Percentiles rank a stretch among this genome's conserved stretches.
These are phyloP conservation scores for Venusia cambrica DNA, from an alignment of 2,888 invertebrate genomes.

Conservation along the genomic window DNA sequence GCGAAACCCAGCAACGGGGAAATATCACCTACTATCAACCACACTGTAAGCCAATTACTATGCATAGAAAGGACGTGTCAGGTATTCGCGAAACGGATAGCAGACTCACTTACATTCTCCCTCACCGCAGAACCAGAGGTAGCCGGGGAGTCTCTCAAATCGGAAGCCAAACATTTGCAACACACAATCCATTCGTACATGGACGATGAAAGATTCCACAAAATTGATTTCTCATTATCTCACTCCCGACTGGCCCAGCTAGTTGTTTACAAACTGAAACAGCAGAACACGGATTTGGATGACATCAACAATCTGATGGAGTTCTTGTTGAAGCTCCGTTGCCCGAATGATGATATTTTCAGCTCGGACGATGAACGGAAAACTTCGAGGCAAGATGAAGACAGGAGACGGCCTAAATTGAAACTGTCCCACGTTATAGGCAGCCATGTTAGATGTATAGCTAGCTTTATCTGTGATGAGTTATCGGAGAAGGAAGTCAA, in stretches of 20 bases:
- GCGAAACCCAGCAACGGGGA: conserved; percentile 55
- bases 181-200: conserved; percentile 85
- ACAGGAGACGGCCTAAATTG: conserved; percentile 48
- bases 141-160: conserved; percentile 81
- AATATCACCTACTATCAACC: conserved; percentile 43
- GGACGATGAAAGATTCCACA: conserved; percentile 83
- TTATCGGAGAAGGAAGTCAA: conserved; percentile 58
- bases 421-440: conserved; percentile 56
- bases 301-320: conserved; percentile 62
- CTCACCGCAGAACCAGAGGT: conserved; percentile 78
- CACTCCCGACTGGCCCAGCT: conserved; percentile 84
- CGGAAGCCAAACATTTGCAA: conserved; percentile 85
- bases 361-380: conserved; percentile 81
- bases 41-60: conserved; percentile 63
- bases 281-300: conserved; percentile 61
- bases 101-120: conserved; percentile 82
- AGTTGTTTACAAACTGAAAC: conserved; percentile 81
- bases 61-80: conserved; percentile 73
- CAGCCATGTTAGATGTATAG: conserved; percentile 62
- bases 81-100: conserved; percentile 86
- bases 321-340: conserved; percentile 59
- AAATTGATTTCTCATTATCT: conserved; percentile 83
- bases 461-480: conserved; percentile 68
- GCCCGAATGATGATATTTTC: conserved; percentile 76
- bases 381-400: conserved; percentile 28